Evolutionary conservation across 2,888 invertebrate species (phyloP).

Genomic region (Gortyna flavago): DNA sequence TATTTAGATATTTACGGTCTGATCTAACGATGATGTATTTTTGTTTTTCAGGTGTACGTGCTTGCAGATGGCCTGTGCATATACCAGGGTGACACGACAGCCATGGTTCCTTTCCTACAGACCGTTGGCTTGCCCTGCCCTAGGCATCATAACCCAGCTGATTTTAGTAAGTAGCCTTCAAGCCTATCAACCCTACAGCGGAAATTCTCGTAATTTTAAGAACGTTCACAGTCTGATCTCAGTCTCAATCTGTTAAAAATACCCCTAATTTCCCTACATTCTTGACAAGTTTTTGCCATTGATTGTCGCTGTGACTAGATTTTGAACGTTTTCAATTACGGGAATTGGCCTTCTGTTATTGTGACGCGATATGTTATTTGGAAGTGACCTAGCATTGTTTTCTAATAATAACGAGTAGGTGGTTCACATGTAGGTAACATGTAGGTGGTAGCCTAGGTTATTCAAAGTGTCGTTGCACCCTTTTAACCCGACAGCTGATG

Average conservation of each 20-base stretch:
- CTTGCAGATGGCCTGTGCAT: slow-evolving; percentile 91
- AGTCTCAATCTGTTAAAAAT: no score
- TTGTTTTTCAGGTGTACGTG: slow-evolving; percentile 89
- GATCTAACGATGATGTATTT: not conserved
- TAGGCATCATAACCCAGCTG: slow-evolving; percentile 92
- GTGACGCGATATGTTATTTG: not conserved
- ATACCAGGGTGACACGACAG: slow-evolving; percentile 91
- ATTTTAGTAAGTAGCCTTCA: slow-evolving; percentile 90
- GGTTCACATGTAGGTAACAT: no score
- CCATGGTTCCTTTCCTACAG: slow-evolving; percentile 91
- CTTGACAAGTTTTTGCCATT: no score
- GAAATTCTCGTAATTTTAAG: no score
- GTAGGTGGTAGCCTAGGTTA: no score
- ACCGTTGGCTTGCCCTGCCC: slow-evolving; percentile 91
- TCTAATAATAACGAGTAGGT: not conserved
- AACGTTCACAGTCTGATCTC: no score
- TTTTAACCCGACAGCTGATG: not conserved
- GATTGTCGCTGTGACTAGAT: no score
- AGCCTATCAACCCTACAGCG: not conserved
- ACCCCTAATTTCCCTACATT: no score
- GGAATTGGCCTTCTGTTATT: no score
- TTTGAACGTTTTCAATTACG: no score
- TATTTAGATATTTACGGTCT: not conserved
- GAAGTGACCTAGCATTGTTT: not conserved
- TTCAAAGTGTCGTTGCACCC: not conserved